Evolutionary conservation across 1,140 invertebrate species (phyloP), one percentile per base, ranked within the genome.

Genomic region (Galleria mellonella): DNA sequence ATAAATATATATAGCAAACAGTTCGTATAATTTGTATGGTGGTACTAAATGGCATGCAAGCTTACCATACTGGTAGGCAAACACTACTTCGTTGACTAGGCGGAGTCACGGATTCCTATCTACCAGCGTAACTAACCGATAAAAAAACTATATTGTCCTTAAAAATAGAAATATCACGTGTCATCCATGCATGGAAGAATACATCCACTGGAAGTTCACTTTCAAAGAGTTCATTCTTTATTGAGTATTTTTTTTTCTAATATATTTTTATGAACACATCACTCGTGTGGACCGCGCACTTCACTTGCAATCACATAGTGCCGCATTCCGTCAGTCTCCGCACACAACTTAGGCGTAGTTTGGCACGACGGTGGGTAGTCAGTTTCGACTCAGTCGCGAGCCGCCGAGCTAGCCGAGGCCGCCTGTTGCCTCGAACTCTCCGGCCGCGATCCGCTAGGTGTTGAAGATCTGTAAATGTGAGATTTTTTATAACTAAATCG

Each of bases 61-160:
- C 15, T n/a, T 27, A 13, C 13, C 17, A 46, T 9, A 30, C n/a
- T 30, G 29, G 41, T 43, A 32, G 36, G 53, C 15, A 49, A 62
- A 65, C 64, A 70, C 55, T 62, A 57, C 69, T 66, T 72, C 66
- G 71, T 71, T 75, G 78, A 79, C 78, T 83, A 83, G 78, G 78
- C 78, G 78, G 78, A 73, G 62, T 68, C 66, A 67, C 69, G 66
- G 67, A 56, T 54, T 33, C 47, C 46, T 60, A 55, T 47, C 46
- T 48, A 52, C 32, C 17, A 23, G 6, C 17, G 17, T 23, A 23
- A 32, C 43, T 47, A 55, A 39, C 23, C 39, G 30, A 32, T 51
- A 57, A 33, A 52, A 23, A 57, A 61, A 63, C 54, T 62, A 63
- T 55, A 55, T 36, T 47, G 54, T 65, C 43, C 59, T 52, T 62